A percentile compares a stretch with the other conserved stretches of the same genome.
These are phyloP conservation scores for Hippopotamyrus pictus DNA, from an alignment of 2,797 vertebrate species.

Conservation along the genomic window DNA sequence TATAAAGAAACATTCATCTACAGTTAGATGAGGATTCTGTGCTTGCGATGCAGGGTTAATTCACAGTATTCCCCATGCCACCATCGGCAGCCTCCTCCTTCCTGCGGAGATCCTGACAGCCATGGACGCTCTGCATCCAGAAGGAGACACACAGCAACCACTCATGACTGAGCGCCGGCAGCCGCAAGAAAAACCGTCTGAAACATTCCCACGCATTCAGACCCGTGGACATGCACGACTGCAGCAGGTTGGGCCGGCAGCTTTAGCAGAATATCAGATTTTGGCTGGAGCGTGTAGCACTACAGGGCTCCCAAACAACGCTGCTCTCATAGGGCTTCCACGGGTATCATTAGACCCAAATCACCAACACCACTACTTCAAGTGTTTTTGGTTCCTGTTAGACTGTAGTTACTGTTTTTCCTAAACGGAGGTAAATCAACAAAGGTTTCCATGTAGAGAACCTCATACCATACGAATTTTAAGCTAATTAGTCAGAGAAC, in stretches of 20 bases:
- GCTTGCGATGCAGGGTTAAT: not conserved
- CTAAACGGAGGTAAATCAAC: not conserved
- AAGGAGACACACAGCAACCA: not conserved
- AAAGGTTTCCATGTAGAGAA: not conserved
- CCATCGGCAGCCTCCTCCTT: not conserved
- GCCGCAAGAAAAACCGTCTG: not conserved
- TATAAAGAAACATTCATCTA: not conserved
- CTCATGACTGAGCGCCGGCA: not conserved
- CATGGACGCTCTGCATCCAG: not conserved
- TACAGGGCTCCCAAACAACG: not conserved
- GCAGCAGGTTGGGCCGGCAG: not conserved
- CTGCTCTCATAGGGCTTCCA: not conserved
- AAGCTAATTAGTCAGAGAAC: not conserved
- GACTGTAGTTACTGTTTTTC: not conserved
- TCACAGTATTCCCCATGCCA: not conserved
- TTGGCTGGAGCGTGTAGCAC: not conserved
- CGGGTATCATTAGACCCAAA: not conserved
- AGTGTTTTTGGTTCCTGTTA: not conserved
- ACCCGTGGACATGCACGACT: slow-evolving; percentile 5
- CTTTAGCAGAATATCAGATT: not conserved
- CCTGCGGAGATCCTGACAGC: not conserved
- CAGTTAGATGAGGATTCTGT: not conserved
- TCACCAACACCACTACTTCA: not conserved
- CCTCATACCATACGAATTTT: not conserved
- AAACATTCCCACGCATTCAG: not conserved